Percentiles rank a stretch among this genome's conserved stretches.
Evolutionary conservation across 2,113 vertebrate genomes (phyloP).

Genomic region (Toxotes jaculatrix): DNA sequence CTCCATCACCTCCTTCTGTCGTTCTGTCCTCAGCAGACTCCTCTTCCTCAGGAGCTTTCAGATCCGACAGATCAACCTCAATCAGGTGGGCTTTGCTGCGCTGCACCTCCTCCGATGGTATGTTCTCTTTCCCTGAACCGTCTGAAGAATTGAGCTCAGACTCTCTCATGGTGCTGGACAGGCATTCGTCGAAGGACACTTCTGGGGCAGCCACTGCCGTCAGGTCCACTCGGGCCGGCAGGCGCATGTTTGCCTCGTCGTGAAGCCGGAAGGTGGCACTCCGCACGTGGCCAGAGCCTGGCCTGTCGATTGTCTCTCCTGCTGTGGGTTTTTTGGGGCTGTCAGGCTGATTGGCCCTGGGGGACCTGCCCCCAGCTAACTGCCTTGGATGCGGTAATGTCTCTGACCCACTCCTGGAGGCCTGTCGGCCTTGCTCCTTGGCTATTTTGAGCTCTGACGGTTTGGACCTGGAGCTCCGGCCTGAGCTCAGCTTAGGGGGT

Average conservation of each 20-base stretch:
- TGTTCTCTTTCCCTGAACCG: constrained; percentile 79
- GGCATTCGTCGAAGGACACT: constrained; percentile 79
- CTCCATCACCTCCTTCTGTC: constrained; percentile 79
- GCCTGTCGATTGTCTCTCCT: constrained; percentile 74
- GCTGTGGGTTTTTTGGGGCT: constrained; percentile 65
- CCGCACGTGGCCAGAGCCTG: constrained; percentile 76
- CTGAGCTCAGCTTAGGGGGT: constrained; percentile 88
- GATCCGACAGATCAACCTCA: constrained; percentile 93
- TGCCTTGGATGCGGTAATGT: constrained; percentile 71
- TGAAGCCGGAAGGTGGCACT: constrained; percentile 86
- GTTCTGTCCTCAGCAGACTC: constrained; percentile 77
- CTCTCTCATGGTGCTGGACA: constrained; percentile 75
- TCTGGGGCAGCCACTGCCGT: constrained; percentile 80
- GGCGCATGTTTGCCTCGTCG: constrained; percentile 88
- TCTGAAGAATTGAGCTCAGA: constrained; percentile 79
- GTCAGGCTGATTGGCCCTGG: constrained; percentile 74
- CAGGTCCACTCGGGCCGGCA: constrained; percentile 84
- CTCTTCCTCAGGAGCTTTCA: constrained; percentile 86
- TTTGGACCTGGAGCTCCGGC: constrained; percentile 85
- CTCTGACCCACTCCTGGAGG: constrained; percentile 74
- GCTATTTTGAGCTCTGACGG: constrained; percentile 89
- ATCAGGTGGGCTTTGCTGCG: constrained; percentile 90
- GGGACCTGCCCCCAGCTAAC: constrained; percentile 82
- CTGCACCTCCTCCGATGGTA: constrained; percentile 82
- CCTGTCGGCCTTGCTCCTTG: constrained; percentile 86